These are phyloP conservation scores for Halichoerus grypus DNA, from an alignment of 2,113 vertebrate species.

Conservation along the genomic window DNA sequence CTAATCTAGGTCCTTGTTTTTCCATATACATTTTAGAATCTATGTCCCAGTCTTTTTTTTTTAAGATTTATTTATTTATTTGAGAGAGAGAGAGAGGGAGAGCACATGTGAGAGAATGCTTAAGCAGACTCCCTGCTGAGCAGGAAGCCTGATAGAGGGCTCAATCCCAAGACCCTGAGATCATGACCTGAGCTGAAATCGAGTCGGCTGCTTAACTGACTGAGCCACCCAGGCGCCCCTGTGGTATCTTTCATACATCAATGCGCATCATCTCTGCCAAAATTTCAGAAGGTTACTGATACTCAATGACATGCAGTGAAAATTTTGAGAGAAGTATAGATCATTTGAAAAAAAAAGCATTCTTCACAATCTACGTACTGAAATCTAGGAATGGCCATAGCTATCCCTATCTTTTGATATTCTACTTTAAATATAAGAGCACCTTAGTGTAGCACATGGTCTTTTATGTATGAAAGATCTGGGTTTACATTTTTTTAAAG, in stretches of 20 bases:
- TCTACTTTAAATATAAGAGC: neutral
- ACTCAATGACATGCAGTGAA: neutral
- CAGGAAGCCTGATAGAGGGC: too few species aligned
- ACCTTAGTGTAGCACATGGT: neutral
- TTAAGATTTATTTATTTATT: too few species aligned
- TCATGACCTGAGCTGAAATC: too few species aligned
- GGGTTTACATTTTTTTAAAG: neutral
- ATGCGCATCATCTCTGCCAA: neutral
- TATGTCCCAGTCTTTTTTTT: neutral
- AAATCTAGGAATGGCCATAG: neutral
- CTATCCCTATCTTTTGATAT: neutral
- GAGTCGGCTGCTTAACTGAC: too few species aligned
- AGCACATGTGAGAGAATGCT: too few species aligned
- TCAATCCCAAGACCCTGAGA: too few species aligned
- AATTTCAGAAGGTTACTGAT: neutral
- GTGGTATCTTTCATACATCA: neutral
- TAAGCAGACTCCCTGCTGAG: too few species aligned
- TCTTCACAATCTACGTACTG: neutral
- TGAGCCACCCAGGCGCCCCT: too few species aligned
- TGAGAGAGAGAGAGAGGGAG: too few species aligned
- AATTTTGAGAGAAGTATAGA: neutral
- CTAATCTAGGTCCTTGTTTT: neutral
- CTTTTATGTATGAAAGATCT: neutral
- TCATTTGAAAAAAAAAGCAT: neutral
- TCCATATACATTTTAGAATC: neutral